These are phyloP conservation scores for Siphlonurus alternatus DNA, from an alignment of 2,888 invertebrate genomes.

Conservation along the genomic window DNA sequence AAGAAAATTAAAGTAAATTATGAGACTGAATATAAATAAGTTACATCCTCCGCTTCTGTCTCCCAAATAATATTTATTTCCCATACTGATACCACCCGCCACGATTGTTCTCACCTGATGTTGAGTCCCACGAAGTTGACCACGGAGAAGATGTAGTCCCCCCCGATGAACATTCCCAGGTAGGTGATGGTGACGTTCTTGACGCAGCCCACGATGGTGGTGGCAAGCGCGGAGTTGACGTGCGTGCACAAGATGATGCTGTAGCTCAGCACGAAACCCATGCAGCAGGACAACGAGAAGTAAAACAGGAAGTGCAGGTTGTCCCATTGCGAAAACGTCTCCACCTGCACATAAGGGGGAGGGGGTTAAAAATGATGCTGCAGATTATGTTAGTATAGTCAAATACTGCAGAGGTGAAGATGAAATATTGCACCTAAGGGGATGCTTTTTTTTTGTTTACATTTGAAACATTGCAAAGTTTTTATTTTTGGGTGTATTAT, in stretches of 20 bases:
- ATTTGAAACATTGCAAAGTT: no score
- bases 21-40: no score
- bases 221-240: conserved; percentile 38
- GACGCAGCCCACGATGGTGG: conserved; percentile 38
- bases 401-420: no score
- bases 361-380: no score
- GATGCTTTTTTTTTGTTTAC: no score
- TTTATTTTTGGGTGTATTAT: no score
- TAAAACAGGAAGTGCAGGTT: conserved; percentile 24
- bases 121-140: conserved; percentile 38
- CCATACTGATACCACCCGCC: no score
- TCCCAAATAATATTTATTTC: no score
- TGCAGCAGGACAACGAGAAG: conserved; percentile 32
- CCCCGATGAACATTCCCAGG: conserved; percentile 37
- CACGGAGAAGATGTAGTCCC: conserved; percentile 36
- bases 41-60: no score
- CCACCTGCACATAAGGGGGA: not conserved
- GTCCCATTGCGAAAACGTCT: conserved; percentile 19
- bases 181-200: conserved; percentile 41
- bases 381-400: no score
- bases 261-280: conserved; percentile 39
- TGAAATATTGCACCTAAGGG: no score
- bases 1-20: no score
- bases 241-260: conserved; percentile 36
- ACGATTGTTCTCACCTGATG: conserved; percentile 20